phyloP scores from a whole-genome alignment of 1,140 invertebrate species.

The Drosophila bocqueti region DNA sequence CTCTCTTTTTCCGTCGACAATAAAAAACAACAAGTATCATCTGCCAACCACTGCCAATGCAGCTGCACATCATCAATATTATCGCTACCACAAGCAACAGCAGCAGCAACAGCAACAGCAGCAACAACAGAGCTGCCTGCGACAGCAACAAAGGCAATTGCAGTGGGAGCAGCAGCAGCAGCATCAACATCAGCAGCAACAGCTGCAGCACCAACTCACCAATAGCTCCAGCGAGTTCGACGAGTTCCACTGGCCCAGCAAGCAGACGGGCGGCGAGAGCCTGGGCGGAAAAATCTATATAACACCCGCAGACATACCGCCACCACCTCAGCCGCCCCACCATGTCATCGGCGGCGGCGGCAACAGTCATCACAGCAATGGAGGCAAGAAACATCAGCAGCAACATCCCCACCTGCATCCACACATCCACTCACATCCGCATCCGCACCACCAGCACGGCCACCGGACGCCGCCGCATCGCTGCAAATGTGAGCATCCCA shows the following conservation, averaged over 20 bases:
- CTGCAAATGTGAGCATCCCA: slow-evolving; percentile 78
- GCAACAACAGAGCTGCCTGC: slow-evolving; percentile 64
- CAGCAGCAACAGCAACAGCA: slow-evolving; percentile 48
- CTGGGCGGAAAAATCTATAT: slow-evolving; percentile 76
- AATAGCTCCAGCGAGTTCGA: slow-evolving; percentile 76
- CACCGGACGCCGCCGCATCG: slow-evolving; percentile 70
- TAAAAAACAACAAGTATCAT: slow-evolving; percentile 55
- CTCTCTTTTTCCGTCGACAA: slow-evolving; percentile 18
- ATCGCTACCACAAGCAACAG: slow-evolving; percentile 74
- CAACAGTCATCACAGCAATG: slow-evolving; percentile 51
- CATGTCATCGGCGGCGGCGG: slow-evolving; percentile 26
- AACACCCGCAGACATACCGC: slow-evolving; percentile 79
- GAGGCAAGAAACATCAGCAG: slow-evolving; percentile 30
- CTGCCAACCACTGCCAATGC: slow-evolving; percentile 66
- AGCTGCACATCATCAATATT: slow-evolving; percentile 77
- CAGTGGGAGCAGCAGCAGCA: slow-evolving; percentile 58
- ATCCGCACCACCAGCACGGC: slow-evolving; percentile 57
- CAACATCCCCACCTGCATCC: slow-evolving; percentile 34
- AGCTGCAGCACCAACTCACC: slow-evolving; percentile 63
- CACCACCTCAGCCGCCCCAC: slow-evolving; percentile 73
- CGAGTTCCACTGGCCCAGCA: slow-evolving; percentile 77
- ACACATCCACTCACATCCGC: slow-evolving; percentile 43
- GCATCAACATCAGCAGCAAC: slow-evolving; percentile 48
- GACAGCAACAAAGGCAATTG: slow-evolving; percentile 64
- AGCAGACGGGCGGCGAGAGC: slow-evolving; percentile 44